Percentiles rank a stretch among this genome's conserved stretches.
Evolutionary conservation across 1,140 invertebrate species (phyloP).

Genomic region (Apis cerana): DNA sequence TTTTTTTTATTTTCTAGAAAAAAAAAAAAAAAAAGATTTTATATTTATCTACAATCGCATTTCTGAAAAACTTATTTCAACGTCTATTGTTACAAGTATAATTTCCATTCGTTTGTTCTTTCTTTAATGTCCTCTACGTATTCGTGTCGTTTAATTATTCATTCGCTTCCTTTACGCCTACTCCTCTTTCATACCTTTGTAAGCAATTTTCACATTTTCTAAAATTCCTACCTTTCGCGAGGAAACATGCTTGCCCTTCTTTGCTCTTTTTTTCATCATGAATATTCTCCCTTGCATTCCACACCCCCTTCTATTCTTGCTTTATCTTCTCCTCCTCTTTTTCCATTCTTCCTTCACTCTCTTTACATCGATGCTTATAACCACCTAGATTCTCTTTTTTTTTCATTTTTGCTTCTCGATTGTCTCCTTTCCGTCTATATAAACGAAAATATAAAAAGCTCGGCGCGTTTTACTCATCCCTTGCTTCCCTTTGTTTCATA

Average conservation of each 20-base stretch:
- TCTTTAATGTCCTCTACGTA: neutral
- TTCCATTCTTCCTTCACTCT: neutral
- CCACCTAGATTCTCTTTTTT: neutral
- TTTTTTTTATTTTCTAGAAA: too few relatives aligned
- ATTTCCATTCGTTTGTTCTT: neutral
- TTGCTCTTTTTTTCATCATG: too few relatives aligned
- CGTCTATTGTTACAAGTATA: too few relatives aligned
- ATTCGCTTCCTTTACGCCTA: neutral
- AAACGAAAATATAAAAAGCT: too few relatives aligned
- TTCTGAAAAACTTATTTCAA: neutral
- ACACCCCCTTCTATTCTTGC: accelerated
- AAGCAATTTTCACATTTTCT: neutral
- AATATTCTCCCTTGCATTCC: neutral
- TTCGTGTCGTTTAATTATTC: conserved; percentile 5
- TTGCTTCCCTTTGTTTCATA: too few relatives aligned
- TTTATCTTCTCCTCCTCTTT: neutral
- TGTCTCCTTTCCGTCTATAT: too few relatives aligned
- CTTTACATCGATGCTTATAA: neutral
- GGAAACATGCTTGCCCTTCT: neutral
- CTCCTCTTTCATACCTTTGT: neutral
- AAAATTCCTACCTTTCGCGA: neutral
- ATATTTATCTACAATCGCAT: too few relatives aligned
- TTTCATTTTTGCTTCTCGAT: too few relatives aligned
- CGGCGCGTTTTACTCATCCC: too few relatives aligned
- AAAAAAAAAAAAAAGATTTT: too few relatives aligned